Conservation (phyloP, 2,888 invertebrate genomes). For the Eristalis tenax region DNA sequence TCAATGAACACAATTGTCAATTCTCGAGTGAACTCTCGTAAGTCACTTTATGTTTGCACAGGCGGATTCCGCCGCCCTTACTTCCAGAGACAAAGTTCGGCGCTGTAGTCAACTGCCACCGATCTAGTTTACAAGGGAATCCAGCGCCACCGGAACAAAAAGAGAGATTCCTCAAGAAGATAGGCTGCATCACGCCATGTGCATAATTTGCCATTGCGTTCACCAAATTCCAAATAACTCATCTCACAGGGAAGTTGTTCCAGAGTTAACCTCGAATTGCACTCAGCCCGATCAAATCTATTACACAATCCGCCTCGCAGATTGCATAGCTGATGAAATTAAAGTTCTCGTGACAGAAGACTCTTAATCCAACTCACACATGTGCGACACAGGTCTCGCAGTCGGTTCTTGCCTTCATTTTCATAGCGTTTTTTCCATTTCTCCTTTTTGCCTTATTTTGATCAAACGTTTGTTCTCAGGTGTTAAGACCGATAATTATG, state of each 20-base stretch:
- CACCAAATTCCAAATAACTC: not conserved
- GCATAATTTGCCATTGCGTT: not conserved
- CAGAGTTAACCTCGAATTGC: not conserved
- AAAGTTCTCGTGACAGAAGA: conserved; percentile 32
- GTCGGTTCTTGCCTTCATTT: conserved; percentile 3
- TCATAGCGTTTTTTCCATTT: not conserved
- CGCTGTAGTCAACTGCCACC: no score
- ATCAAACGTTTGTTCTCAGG: conserved; percentile 55
- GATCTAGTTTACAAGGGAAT: no score
- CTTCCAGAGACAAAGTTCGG: no score
- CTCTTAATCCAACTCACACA: not conserved
- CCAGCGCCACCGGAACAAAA: no score
- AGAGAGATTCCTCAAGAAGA: no score
- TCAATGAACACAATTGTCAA: no score
- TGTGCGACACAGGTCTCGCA: conserved; percentile 25
- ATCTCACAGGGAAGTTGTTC: not conserved
- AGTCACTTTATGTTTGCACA: no score
- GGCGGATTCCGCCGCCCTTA: no score
- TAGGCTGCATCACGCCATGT: no score
- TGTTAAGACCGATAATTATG: conserved; percentile 62
- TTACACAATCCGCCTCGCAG: not conserved
- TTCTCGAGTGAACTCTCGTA: no score
- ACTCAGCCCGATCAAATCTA: not conserved
- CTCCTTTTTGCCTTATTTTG: conserved; percentile 17
- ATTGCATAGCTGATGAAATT: conserved; percentile 4